Percentiles rank a stretch among this genome's conserved stretches.
Evolutionary conservation across 2,113 vertebrate species (phyloP).

Genomic region (Scopus umbretta): DNA sequence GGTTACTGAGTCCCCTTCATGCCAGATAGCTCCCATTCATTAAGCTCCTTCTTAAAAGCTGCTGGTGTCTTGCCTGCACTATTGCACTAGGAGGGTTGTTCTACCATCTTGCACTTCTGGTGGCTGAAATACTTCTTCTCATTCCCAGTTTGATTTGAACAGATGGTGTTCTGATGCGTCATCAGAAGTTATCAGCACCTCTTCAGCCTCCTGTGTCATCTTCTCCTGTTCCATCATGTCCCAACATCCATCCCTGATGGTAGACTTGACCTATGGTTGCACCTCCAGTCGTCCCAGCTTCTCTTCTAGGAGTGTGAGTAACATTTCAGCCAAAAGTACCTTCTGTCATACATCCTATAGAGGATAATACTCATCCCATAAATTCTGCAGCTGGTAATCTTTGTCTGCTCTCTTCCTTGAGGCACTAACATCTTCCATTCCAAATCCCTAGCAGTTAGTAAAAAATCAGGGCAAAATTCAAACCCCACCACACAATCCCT

Average conservation of each 20-base stretch:
- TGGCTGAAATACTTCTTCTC: background rate
- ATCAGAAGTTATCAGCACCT: background rate
- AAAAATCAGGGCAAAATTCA: background rate
- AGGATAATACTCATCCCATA: background rate
- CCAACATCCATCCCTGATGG: background rate
- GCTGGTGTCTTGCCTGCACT: background rate
- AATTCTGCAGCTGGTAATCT: background rate
- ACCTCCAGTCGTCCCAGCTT: background rate
- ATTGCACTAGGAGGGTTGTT: background rate
- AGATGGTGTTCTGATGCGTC: background rate
- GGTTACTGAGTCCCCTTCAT: background rate
- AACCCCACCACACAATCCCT: background rate
- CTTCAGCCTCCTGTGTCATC: background rate
- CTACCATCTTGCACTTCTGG: background rate
- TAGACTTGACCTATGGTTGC: background rate
- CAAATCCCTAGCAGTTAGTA: background rate
- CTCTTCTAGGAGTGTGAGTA: background rate
- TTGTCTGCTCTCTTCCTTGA: background rate
- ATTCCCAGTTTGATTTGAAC: background rate
- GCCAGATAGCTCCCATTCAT: background rate
- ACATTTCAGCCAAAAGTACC: background rate
- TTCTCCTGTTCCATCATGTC: background rate
- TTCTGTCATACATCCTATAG: background rate
- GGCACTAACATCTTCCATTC: background rate
- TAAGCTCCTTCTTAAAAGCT: background rate